These are phyloP conservation scores for Torymus auratus DNA, from an alignment of 2,888 invertebrate species.

Conservation along the genomic window DNA sequence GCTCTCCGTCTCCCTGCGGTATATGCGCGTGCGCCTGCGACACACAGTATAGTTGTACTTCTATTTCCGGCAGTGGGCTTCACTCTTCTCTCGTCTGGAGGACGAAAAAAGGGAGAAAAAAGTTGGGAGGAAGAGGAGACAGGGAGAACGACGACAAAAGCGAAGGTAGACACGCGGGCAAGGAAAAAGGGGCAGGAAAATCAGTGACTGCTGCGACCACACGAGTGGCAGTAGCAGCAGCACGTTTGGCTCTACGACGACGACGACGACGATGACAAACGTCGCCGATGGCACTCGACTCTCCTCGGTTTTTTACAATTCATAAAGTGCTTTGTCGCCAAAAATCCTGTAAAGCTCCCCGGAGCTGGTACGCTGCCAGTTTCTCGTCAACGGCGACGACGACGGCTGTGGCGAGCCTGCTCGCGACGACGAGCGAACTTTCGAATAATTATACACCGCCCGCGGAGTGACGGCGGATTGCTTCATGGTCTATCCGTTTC, in stretches of 20 bases:
- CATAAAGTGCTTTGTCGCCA: slow-evolving; percentile 69
- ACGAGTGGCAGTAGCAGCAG: slow-evolving; percentile 59
- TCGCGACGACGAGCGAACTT: neutral
- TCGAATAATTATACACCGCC: slow-evolving; percentile 40
- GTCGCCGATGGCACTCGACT: slow-evolving; percentile 57
- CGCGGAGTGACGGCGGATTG: slow-evolving; percentile 9
- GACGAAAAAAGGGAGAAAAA: slow-evolving; percentile 44
- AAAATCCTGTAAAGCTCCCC: slow-evolving; percentile 63
- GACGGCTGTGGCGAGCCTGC: too few species aligned
- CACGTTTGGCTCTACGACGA: slow-evolving; percentile 17
- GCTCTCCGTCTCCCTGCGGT: neutral
- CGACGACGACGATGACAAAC: slow-evolving; percentile 52
- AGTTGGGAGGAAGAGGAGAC: too few species aligned
- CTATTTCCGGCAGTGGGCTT: slow-evolving; percentile 61
- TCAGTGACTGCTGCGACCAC: slow-evolving; percentile 53
- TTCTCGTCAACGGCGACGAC: slow-evolving; percentile 20
- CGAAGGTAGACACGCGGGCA: slow-evolving; percentile 40
- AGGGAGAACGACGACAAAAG: slow-evolving; percentile 52
- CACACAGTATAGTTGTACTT: slow-evolving; percentile 35
- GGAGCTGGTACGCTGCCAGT: slow-evolving; percentile 63
- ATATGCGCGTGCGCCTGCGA: neutral
- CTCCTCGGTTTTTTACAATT: slow-evolving; percentile 66
- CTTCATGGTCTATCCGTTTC: neutral
- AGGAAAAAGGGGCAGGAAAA: slow-evolving; percentile 42
- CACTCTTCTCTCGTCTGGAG: slow-evolving; percentile 5